Evolutionary conservation across 2,113 vertebrate species (phyloP), one percentile per base, ranked within the genome.

Genomic region (Casuarius casuarius): DNA sequence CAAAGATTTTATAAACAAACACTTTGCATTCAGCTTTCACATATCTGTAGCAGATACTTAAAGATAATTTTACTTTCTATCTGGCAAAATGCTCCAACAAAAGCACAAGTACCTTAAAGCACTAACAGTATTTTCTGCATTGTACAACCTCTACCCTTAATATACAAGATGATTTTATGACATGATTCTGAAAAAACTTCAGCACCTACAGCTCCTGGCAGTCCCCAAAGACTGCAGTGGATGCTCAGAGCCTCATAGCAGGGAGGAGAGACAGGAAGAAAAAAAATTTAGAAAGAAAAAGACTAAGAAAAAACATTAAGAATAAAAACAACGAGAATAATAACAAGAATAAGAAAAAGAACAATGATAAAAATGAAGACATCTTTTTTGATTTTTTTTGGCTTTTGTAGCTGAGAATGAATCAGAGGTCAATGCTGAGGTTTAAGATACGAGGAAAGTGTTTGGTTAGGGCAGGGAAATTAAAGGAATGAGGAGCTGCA

Each of bases 391-490:
- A 3, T 1, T 6, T 52, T 80, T 91, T 86, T 46, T 28, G 67
- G 4, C 12, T 84, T 77, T 31, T 62, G 6, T 62, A 89, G 10
- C n/a, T 84, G 11, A 87, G 25, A 76, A 83, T 81, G 92, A 92
- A 77, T 93, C 74, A 79, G 66, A 88, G 87, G n/a, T 33, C 14
- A 9, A 15, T 68, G 63, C 67, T 89, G 72, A 44, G 84, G 20
- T n/a, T 88, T 76, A 86, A 86, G 18, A 15, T 87, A 91, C 14
- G 54, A 67, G 35, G 38, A 77, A 93, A 95, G 31, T 75, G 62
- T 94, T 97, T 93, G 6, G 90, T 71, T 13, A 74, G 5, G 70
- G 48, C 46, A 95, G 38, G 91, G 16, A 95, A 89, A 90, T 86
- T 83, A 87, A 93, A 79, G 29, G 22, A 71, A 46, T 46, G 63